Evolutionary conservation across 2,113 vertebrate species (phyloP), one percentile per base, ranked within the genome.

Genomic region (Cavia aperea): DNA sequence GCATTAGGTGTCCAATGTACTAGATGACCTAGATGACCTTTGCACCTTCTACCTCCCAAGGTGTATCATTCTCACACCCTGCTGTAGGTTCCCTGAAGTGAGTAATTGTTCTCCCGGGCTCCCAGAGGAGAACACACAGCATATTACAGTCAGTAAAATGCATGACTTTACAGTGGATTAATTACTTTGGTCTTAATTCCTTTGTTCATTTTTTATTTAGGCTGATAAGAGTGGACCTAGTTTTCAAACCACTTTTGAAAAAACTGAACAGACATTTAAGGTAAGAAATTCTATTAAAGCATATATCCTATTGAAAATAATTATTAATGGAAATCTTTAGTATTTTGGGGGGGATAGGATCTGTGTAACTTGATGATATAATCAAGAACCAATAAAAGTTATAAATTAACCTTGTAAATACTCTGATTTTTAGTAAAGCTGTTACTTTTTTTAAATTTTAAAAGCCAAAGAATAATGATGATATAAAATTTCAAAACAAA

Each of bases 251-350:
- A 19, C 86, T 82, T 99, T 99, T 97, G 97, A 98, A 96, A 99
- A 97, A 97, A 99, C 99, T 0, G 98, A 99, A 92, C 99, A 99
- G 96, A 98, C 95, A 29, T 91, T 99, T 89, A 98, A 99, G 98
- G 99, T 99, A 97, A 97, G 75, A 92, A 91, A n/a, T 92, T 86
- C 77, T 73, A 36, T 23, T 81, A 66, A 89, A 85, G n/a, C 10
- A 39, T 51, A 43, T 75, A 46, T 90, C 11, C 12, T 94, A 10
- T 90, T 49, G 63, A 88, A 63, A 92, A 91, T 68, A 72, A 39
- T 51, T 78, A n/a, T 8, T 94, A 24, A 21, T 93, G 19, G 6
- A 88, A 92, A 23, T 58, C 7, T 81, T 51, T 3, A 62, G 11
- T 68, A 26, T 81, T 29, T 19, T 84, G 81, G 81, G 49, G 70